These are phyloP conservation scores for Serrognathus titanus DNA, from an alignment of 2,888 invertebrate genomes.

Conservation along the genomic window DNA sequence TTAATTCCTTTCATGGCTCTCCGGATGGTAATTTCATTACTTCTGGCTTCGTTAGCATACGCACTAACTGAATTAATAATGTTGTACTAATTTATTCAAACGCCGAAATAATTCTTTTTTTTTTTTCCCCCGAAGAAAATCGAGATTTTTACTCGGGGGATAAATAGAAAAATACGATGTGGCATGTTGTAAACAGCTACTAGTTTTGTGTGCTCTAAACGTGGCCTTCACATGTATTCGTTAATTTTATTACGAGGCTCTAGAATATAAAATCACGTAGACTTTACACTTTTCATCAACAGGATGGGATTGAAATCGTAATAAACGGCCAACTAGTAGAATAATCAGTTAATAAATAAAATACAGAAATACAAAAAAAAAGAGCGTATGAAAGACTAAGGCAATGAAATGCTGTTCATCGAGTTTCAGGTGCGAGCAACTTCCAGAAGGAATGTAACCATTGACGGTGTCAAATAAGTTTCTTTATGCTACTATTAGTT, in stretches of 20 bases:
- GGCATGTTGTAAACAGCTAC: too few relatives aligned
- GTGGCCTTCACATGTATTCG: not conserved
- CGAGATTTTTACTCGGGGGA: too few relatives aligned
- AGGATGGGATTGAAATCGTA: not conserved
- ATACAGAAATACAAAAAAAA: not conserved
- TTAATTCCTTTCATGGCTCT: conserved; percentile 25
- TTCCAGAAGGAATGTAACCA: too few relatives aligned
- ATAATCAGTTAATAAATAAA: not conserved
- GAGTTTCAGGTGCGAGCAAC: too few relatives aligned
- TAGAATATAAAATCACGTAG: conserved; percentile 1
- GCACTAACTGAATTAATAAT: too few relatives aligned
- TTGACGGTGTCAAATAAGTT: too few relatives aligned
- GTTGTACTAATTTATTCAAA: too few relatives aligned
- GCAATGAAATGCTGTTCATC: too few relatives aligned
- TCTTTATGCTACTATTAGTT: too few relatives aligned
- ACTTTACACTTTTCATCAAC: not conserved
- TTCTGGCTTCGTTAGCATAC: conserved; percentile 4
- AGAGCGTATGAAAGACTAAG: conserved; percentile 16
- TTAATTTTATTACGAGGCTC: not conserved
- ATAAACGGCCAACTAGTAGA: not conserved
- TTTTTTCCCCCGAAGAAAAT: too few relatives aligned
- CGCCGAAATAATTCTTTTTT: too few relatives aligned
- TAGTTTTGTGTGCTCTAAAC: not conserved
- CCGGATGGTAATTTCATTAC: conserved; percentile 20
- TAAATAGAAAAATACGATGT: too few relatives aligned